These are phyloP conservation scores for Drosophila neutralis DNA, from an alignment of 2,888 invertebrate species.

Conservation along the genomic window DNA sequence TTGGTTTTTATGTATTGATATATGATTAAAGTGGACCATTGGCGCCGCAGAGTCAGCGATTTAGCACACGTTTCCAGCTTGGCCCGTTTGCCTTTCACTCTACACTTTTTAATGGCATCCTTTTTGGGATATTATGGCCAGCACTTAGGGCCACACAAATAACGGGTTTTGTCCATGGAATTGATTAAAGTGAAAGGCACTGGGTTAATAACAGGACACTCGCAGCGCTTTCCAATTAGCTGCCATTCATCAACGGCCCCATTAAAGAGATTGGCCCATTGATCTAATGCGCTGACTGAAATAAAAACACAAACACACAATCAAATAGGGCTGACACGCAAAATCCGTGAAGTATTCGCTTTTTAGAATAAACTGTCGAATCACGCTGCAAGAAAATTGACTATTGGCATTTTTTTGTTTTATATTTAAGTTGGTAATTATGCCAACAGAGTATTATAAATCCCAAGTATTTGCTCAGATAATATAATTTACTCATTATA, in stretches of 20 bases:
- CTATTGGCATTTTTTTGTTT: not conserved
- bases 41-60: conserved; percentile 76
- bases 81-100: conserved; percentile 45
- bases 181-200: conserved; percentile 77
- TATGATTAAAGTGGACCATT: conserved; percentile 62
- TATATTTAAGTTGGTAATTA: not conserved
- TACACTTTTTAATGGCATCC: conserved; percentile 64
- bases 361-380: not conserved
- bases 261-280: conserved; percentile 1
- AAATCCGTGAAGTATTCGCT: not conserved
- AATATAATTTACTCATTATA: no score
- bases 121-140: conserved; percentile 57
- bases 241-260: conserved; percentile 66
- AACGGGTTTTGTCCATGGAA: conserved; percentile 57
- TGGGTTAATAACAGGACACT: conserved; percentile 71
- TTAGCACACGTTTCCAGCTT: conserved; percentile 64
- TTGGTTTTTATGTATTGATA: conserved; percentile 15
- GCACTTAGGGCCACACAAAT: conserved; percentile 50
- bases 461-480: not conserved
- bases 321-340: not conserved
- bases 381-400: not conserved
- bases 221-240: conserved; percentile 65
- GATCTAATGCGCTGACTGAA: conserved; percentile 19
- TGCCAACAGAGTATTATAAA: not conserved
- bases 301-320: not conserved